Percentiles rank a stretch among this genome's conserved stretches.
These are phyloP conservation scores for Acronicta alni DNA, from an alignment of 2,888 invertebrate species.

Conservation along the genomic window DNA sequence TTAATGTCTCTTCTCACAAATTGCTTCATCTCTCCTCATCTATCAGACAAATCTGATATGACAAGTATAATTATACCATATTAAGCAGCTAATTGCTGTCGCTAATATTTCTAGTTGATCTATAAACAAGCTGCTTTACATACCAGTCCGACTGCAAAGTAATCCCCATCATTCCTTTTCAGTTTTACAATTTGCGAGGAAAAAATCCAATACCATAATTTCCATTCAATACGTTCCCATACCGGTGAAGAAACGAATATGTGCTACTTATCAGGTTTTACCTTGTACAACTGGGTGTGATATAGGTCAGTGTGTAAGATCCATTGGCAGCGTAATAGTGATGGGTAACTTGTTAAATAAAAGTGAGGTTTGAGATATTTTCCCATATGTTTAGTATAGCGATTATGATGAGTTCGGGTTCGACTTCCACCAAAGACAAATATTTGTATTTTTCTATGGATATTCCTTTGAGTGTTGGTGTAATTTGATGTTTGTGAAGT, in stretches of 20 bases:
- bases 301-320: constrained; percentile 43
- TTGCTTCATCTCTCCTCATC: too few species aligned
- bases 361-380: too few species aligned
- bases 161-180: constrained; percentile 10
- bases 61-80: constrained; percentile 1
- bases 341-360: neutral
- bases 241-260: neutral
- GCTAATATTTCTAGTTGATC: constrained; percentile 15
- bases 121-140: constrained; percentile 10
- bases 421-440: too few species aligned
- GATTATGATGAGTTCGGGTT: too few species aligned
- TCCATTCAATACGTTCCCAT: constrained; percentile 3
- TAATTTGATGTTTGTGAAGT: too few species aligned
- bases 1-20: neutral
- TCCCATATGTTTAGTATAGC: too few species aligned
- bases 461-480: too few species aligned
- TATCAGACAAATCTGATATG: too few species aligned
- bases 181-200: constrained; percentile 15
- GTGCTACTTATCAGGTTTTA: neutral
- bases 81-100: constrained; percentile 9
- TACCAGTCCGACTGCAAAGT: constrained; percentile 16
- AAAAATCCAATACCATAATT: constrained; percentile 12
- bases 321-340: constrained; percentile 9
- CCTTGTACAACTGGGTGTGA: constrained; percentile 16
- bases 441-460: too few species aligned